Evolutionary conservation across 53 echinoderm and acorn worm species (phyloP), one percentile per base, ranked within the genome.

Genomic region (Apostichopus leukothele): DNA sequence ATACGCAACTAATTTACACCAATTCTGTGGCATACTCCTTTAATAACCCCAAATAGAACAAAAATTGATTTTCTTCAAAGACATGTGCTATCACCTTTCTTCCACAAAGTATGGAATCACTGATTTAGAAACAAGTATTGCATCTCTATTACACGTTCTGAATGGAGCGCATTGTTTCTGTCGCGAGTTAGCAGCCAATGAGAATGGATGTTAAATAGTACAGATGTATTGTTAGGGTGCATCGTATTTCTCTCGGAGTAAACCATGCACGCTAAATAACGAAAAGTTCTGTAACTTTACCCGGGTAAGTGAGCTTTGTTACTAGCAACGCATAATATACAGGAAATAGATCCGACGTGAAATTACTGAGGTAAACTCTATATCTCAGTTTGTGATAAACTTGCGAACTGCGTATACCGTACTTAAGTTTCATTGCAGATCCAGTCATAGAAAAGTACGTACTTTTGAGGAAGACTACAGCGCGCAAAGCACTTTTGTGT

Each of bases 71-170:
- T 6, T 71, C 14, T 71, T 71, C 16, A 16, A 18, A n/a, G 18
- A 19, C 18, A 18, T 51, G 22, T 18, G 81, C 54, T 55, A 81
- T 81, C 81, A 54, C 81, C 55, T 81, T 5, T 55, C 60, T 81
- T 16, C 59, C 21, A 7, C 57, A 81, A 39, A 81, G 39, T 81
- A 60, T 20, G 59, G 20, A 81, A 59, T 81, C 81, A 81, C 81
- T 81, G 81, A 81, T 81, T 81, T 81, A 81, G 81, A 81, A 81
- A 81, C 81, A 59, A 81, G 1, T n/a, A 54, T 20, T 14, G n/a
- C 81, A 54, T 21, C 55, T 81, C 81, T 81, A 20, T 81, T 81
- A 22, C 81, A 81, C 81, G 39, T 57, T 81, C 50, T 81, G 81
- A 81, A 81, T 81, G 55, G 55, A 11, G 9, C 59, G 59, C 57